Evolutionary conservation across 2,888 invertebrate species (phyloP), one percentile per base, ranked within the genome.

Genomic region (Atethmia centrago): DNA sequence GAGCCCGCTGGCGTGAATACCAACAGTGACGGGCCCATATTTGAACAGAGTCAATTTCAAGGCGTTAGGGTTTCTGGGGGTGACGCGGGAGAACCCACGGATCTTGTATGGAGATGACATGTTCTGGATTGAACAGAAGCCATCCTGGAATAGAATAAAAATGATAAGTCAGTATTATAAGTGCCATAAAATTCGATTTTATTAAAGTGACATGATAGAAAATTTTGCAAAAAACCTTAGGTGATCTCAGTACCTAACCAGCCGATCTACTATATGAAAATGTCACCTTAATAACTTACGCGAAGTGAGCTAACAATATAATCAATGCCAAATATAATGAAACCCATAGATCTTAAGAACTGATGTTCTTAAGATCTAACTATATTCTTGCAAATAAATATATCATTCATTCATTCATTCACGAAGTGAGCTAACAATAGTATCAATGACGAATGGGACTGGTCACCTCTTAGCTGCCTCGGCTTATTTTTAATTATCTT

Each of bases 11-110:
- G 89, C 89, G 47, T 90, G 70, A 0, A 94, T 84, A 2, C 75
- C 86, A 0, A 92, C 88, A 0, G 88, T 82, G 1, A 92, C 91
- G 0, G 93, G 93, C 0, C 93, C 94, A 45, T 91, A 91, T 55
- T 92, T 90, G 82, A 85, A 82, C 5, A 94, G 74, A 0, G 91
- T 90, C 3, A 89, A 79, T 69, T 92, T 92, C 79, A 93, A 74
- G 0, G 93, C 92, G 12, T 88, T 87, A 0, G 87, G 83, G 70
- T 88, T 92, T 16, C 82, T 78, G 0, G 88, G 84, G 0, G 92
- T 90, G 0, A 93, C 91, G 0, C 67, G 71, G 0, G 85, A 83
- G 81, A 89, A 93, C 1, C 92, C 92, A 0, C 84, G 85, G 74
- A 94, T 91, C 5, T 65, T 78, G 81, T 88, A 87, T 4, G 86